Evolutionary conservation across 2,888 invertebrate genomes (phyloP).

Genomic region (Agapetus fuscipes): DNA sequence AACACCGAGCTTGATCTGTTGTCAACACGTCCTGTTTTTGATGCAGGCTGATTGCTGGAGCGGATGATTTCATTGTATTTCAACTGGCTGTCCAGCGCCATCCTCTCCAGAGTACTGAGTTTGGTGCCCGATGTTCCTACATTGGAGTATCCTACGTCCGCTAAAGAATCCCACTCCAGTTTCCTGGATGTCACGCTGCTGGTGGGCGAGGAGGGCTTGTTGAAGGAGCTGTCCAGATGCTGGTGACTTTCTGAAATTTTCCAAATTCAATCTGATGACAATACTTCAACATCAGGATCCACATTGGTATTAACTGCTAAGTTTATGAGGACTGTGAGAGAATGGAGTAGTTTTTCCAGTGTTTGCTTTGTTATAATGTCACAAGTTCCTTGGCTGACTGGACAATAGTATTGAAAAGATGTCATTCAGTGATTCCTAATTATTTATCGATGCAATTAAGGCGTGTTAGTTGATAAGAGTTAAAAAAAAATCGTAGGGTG

Average conservation of each 20-base stretch:
- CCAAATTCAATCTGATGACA: too few species aligned
- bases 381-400: too few species aligned
- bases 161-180: slow-evolving; percentile 46
- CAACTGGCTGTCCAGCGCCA: slow-evolving; percentile 40
- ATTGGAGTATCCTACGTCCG: slow-evolving; percentile 72
- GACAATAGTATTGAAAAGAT: too few species aligned
- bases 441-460: too few species aligned
- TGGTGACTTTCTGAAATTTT: slow-evolving; percentile 25
- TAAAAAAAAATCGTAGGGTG: too few species aligned
- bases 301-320: too few species aligned
- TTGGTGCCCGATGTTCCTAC: slow-evolving; percentile 41
- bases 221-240: slow-evolving; percentile 23
- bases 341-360: too few species aligned
- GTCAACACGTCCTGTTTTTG: slow-evolving; percentile 23
- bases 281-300: too few species aligned
- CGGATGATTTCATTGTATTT: slow-evolving; percentile 4
- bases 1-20: slow-evolving; percentile 28
- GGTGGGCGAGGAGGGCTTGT: slow-evolving; percentile 51
- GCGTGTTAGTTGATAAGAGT: too few species aligned
- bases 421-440: too few species aligned
- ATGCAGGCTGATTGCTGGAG: slow-evolving; percentile 25
- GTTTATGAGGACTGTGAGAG: too few species aligned
- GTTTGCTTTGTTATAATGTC: too few species aligned
- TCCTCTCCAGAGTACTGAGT: slow-evolving; percentile 53
- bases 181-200: slow-evolving; percentile 66